Evolutionary conservation across 2,113 vertebrate species (phyloP), one percentile per base, ranked within the genome.

Genomic region (Seriola rivoliana): DNA sequence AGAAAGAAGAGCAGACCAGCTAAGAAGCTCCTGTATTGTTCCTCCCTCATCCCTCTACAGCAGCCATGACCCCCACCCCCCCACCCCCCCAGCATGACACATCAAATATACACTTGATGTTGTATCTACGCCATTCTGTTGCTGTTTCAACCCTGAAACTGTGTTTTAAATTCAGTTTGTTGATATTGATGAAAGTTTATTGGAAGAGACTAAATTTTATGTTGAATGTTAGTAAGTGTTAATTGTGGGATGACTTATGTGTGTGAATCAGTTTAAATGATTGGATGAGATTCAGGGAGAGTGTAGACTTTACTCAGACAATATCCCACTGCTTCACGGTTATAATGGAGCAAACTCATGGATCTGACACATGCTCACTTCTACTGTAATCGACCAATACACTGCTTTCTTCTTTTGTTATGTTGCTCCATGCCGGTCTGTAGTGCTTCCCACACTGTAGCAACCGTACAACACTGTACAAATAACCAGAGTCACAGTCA

Each of bases 1-100:
- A 96, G 81, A 96, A 96, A 91, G 94, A 95, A 94, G 95, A 96
- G 3, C 95, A 94, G 94, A 76, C 21, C n/a, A 95, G 94, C 94
- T 96, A 96, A 94, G 88, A 91, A 75, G 13, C 90, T 78, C n/a
- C 58, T 64, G 46, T 80, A 67, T 29, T 40, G 40, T 23, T 29
- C 70, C n/a, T 8, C 29, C 36, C 8, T n/a, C 70, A 52, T 12
- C 17, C n/a, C 25, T 68, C 38, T 32, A 23, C 19, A 68, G 40
- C 23, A 58, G 29, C 62, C 19, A 25, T 19, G 19, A 12, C 34
- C 7, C 54, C 59, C 17, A 55, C 67, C 46, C 29, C 9, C 25
- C 25, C 25, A 2, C 13, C 7, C 38, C 34, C 64, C 32, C 5
- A 8, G 16, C 5, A 70, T 7, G 9, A 65, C 52, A 72, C 23